Percentiles rank a stretch among this genome's conserved stretches.
phyloP scores from a whole-genome alignment of 2,113 vertebrate genomes.

The Lagopus muta region DNA sequence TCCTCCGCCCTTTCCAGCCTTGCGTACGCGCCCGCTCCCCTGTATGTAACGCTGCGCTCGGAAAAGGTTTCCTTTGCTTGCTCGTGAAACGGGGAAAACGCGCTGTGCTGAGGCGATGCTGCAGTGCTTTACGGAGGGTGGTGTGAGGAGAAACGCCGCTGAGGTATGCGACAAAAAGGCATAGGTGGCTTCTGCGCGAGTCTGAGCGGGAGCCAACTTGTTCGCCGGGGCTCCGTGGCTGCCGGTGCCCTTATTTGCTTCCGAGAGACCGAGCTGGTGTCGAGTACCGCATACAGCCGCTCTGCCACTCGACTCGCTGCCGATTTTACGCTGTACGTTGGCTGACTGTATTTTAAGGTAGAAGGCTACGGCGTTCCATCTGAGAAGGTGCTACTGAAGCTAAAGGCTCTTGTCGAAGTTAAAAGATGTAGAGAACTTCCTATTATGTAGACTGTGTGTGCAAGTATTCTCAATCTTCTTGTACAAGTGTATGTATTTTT shows the following conservation, averaged over 20 bases:
- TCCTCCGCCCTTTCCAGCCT: not conserved
- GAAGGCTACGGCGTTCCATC: not conserved
- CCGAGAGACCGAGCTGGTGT: not conserved
- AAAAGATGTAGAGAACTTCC: constrained; percentile 11
- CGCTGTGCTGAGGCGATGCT: not conserved
- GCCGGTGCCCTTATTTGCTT: not conserved
- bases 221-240: not conserved
- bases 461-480: not conserved
- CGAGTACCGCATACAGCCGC: not conserved
- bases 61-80: not conserved
- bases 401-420: constrained; percentile 58
- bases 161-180: constrained; percentile 31
- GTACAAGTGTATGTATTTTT: not conserved
- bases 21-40: not conserved
- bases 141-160: not conserved
- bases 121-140: constrained; percentile 19
- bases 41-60: not conserved
- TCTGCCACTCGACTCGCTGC: not conserved
- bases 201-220: not conserved
- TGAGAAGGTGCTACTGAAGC: not conserved
- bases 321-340: not conserved
- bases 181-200: not conserved
- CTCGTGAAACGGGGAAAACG: not conserved
- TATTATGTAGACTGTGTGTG: not conserved
- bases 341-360: not conserved